Evolutionary conservation across 2,797 vertebrate species (phyloP).

Genomic region (Catamblyrhynchus diadema): DNA sequence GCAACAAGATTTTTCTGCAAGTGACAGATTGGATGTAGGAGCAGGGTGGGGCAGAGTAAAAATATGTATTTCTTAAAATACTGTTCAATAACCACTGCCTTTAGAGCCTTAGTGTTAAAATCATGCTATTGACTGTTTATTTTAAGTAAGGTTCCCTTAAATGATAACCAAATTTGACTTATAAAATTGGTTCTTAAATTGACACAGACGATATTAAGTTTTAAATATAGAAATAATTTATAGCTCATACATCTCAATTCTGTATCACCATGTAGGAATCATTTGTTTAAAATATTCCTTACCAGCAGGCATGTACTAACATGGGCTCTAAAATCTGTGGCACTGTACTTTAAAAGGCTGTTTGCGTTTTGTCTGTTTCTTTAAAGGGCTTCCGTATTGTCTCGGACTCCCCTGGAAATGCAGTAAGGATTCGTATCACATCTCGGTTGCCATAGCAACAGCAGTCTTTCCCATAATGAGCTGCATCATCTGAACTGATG

Average conservation of each 20-base stretch:
- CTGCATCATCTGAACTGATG: slow-evolving; percentile 90
- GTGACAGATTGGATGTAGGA: slow-evolving; percentile 33
- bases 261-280: neutral
- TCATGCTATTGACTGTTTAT: neutral
- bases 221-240: neutral
- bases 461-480: slow-evolving; percentile 89
- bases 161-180: neutral
- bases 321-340: neutral
- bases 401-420: slow-evolving; percentile 84
- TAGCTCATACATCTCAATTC: neutral
- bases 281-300: neutral
- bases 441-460: slow-evolving; percentile 93
- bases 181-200: neutral
- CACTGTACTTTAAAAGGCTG: slow-evolving; percentile 42
- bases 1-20: slow-evolving; percentile 41
- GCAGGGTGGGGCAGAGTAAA: slow-evolving; percentile 43
- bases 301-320: neutral
- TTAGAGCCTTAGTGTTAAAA: neutral
- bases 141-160: neutral
- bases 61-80: slow-evolving; percentile 6
- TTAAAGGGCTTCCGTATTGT: slow-evolving; percentile 80
- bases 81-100: neutral
- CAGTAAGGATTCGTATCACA: slow-evolving; percentile 89
- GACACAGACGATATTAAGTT: neutral
- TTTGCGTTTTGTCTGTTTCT: slow-evolving; percentile 72